Base-by-base conservation (phyloP, 53 echinoderm and acorn worm genomes). In the Arbacia lixula region DNA sequence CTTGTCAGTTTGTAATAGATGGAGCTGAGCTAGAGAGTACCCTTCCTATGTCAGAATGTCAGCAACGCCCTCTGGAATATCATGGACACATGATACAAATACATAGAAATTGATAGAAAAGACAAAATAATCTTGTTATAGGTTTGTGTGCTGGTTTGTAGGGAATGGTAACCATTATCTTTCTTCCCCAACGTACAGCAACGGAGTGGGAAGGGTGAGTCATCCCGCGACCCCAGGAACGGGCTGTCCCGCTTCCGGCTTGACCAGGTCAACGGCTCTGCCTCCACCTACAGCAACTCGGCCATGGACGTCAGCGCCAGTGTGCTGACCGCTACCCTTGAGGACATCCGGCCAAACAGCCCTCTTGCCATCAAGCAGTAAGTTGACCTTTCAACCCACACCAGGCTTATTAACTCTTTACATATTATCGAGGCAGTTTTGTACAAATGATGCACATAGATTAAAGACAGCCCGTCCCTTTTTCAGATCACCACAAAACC, bases 321-420 rank as follows among this genome's bases (percentile, higher is more conserved):
- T 14, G 67, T 98, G 29, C 78, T 67, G 68, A 90, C 88, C 36
- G 84, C 94, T 52, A 92, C 81, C 2, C 85, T 98, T 72, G 94
- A 98, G 69, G 98, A 98, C 32, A 94, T 98, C 86, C 85, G 94
- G 39, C 88, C 90, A 21, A 98, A 92, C 87, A 98, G 98, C 53
- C 98, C 98, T 37, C 86, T 98, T 20, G 98, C 98, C 6, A 98
- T 94, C 58, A 94, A 85, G 84, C 94, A 90, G 98, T 98, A 49
- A 85, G 88, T 69, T 25, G 17, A 32, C 9, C 6, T 32, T n/a
- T n/a, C n/a, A n/a, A n/a, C n/a, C n/a, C n/a, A n/a, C n/a, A n/a
- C n/a, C n/a, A n/a, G n/a, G n/a, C n/a, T n/a, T n/a, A n/a, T n/a
- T n/a, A n/a, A n/a, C n/a, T n/a, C n/a, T n/a, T n/a, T n/a, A n/a